These are phyloP conservation scores for Stigmatopora nigra DNA, from an alignment of 2,113 vertebrate species.

Conservation along the genomic window DNA sequence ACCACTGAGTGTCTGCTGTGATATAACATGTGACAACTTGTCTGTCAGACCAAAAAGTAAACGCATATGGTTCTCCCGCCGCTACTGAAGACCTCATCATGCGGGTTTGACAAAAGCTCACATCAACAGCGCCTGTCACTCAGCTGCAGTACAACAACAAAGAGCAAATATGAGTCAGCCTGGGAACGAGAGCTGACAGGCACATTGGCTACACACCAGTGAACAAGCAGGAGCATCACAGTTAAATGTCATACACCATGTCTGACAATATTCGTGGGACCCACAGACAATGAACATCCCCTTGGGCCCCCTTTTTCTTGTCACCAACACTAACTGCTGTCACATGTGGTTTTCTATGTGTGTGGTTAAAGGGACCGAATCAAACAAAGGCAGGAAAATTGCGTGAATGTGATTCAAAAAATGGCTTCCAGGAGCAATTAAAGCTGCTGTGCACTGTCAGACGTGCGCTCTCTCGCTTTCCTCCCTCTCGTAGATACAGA, in stretches of 20 bases:
- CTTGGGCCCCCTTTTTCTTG: constrained; percentile 31
- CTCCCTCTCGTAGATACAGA: constrained; percentile 40
- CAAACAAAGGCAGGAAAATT: constrained; percentile 16
- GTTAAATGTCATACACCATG: constrained; percentile 52
- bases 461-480: constrained; percentile 26
- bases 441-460: constrained; percentile 53
- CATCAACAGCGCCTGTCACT: constrained; percentile 47
- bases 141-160: constrained; percentile 44
- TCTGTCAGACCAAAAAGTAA: neutral
- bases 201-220: constrained; percentile 40
- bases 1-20: neutral
- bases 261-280: constrained; percentile 48
- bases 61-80: neutral
- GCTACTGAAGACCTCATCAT: constrained; percentile 7
- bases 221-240: constrained; percentile 48
- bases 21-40: constrained; percentile 6
- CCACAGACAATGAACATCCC: constrained; percentile 50
- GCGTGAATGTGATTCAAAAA: constrained; percentile 52
- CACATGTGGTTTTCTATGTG: constrained; percentile 8
- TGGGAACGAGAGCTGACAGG: constrained; percentile 48
- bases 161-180: constrained; percentile 50
- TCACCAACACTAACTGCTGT: constrained; percentile 15
- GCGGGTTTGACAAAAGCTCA: constrained; percentile 31
- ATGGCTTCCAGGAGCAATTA: constrained; percentile 57
- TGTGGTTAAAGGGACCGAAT: constrained; percentile 14